phyloP scores from a whole-genome alignment of 2,888 invertebrate genomes.

The Iphiclides podalirius region DNA sequence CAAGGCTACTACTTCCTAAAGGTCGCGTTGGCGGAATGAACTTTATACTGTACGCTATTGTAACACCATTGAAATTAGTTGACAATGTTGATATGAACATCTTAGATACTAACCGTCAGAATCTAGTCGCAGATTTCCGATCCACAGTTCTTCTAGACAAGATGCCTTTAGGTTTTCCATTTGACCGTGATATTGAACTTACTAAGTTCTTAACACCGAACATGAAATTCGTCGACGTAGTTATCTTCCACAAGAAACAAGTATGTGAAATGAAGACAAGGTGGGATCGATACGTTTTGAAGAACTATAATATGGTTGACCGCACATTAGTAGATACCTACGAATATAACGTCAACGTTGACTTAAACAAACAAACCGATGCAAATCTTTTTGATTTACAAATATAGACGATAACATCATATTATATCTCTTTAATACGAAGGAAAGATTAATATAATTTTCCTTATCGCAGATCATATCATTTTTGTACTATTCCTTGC shows the following conservation, averaged over 20 bases:
- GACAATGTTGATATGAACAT: constrained; percentile 57
- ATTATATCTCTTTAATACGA: too few species aligned
- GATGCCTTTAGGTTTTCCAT: constrained; percentile 85
- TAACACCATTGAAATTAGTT: constrained; percentile 75
- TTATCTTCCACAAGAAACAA: constrained; percentile 82
- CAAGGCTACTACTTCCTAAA: constrained; percentile 85
- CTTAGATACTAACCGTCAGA: constrained; percentile 67
- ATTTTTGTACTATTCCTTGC: too few species aligned
- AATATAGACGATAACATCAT: too few species aligned
- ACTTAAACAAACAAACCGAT: constrained; percentile 38
- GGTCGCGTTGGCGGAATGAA: constrained; percentile 84
- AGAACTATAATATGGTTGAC: constrained; percentile 52
- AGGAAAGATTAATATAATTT: too few species aligned
- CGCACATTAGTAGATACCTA: constrained; percentile 46
- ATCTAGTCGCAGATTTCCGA: constrained; percentile 61
- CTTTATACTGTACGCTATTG: constrained; percentile 82
- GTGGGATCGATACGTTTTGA: constrained; percentile 62
- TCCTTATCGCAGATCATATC: too few species aligned
- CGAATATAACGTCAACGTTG: constrained; percentile 50
- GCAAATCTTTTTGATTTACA: constrained; percentile 32
- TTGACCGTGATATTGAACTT: constrained; percentile 83
- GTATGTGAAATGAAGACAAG: constrained; percentile 66
- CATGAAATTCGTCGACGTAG: constrained; percentile 83
- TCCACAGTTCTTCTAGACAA: constrained; percentile 77
- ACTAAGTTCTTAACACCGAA: constrained; percentile 83